These are phyloP conservation scores for Microplitis manilae DNA, from an alignment of 2,888 invertebrate species.

Conservation along the genomic window DNA sequence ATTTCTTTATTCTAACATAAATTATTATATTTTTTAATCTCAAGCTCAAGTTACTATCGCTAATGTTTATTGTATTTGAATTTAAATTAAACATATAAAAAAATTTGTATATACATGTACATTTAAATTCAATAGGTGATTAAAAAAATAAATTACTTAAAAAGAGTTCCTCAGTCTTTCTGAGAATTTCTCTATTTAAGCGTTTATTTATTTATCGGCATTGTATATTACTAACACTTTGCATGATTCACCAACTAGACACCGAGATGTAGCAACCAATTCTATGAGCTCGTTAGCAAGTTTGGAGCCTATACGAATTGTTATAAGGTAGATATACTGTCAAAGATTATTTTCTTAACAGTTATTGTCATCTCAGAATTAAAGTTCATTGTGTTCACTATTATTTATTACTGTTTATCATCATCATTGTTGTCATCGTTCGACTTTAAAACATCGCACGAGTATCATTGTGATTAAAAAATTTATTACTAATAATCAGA, in stretches of 20 bases:
- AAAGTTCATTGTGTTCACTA: neutral
- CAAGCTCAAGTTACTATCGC: conserved; percentile 8
- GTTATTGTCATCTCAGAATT: conserved; percentile 32
- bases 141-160: neutral
- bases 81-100: neutral
- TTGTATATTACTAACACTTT: conserved; percentile 65
- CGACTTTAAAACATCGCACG: conserved; percentile 13
- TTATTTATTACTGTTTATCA: neutral
- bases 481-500: conserved; percentile 21
- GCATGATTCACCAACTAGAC: conserved; percentile 65
- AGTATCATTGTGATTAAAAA: conserved; percentile 20
- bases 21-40: neutral
- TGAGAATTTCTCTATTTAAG: neutral
- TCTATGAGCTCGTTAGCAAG: conserved; percentile 67
- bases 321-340: conserved; percentile 61
- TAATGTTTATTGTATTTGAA: neutral
- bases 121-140: neutral
- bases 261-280: conserved; percentile 65
- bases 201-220: conserved; percentile 26
- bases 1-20: neutral
- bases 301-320: conserved; percentile 62
- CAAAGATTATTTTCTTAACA: conserved; percentile 41
- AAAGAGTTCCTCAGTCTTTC: neutral
- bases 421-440: neutral
- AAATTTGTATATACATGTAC: neutral